Evolutionary conservation across 2,888 invertebrate species (phyloP).

Genomic region (Acronicta leporina): DNA sequence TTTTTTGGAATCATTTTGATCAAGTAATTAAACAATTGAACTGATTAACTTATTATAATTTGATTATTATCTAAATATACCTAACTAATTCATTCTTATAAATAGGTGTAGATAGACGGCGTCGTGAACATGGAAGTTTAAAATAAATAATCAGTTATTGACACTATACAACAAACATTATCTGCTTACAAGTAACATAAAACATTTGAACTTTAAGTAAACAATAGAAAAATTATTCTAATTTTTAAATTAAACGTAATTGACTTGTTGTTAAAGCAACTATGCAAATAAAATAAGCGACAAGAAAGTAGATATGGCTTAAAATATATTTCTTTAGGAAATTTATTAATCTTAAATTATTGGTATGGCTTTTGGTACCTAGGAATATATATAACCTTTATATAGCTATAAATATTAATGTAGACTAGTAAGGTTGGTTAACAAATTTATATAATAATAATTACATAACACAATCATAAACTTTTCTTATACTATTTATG

Average conservation of each 20-base stretch:
- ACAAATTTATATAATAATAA: background rate
- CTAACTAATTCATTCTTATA: no score
- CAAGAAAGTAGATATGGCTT: slow-evolving; percentile 8
- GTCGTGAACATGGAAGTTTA: no score
- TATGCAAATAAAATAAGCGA: slow-evolving; percentile 32
- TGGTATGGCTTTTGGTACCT: no score
- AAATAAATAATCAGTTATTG: no score
- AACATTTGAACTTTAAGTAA: background rate
- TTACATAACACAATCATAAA: background rate
- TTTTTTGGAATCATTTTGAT: no score
- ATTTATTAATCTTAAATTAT: slow-evolving; percentile 2
- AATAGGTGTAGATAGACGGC: no score
- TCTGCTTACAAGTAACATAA: no score
- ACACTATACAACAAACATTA: no score
- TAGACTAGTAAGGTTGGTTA: slow-evolving; percentile 19
- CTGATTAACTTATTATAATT: no score
- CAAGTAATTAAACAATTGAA: no score
- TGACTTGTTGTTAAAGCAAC: slow-evolving; percentile 44
- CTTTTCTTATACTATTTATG: background rate
- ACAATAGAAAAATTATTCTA: slow-evolving; percentile 22
- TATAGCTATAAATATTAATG: slow-evolving; percentile 10
- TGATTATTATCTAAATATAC: no score
- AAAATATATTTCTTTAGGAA: slow-evolving; percentile 7
- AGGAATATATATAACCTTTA: background rate
- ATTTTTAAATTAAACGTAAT: slow-evolving; percentile 43